A percentile compares a stretch with the other conserved stretches of the same genome.
Evolutionary conservation across 2,113 vertebrate species (phyloP).

Genomic region (Gorsachius goisagi): DNA sequence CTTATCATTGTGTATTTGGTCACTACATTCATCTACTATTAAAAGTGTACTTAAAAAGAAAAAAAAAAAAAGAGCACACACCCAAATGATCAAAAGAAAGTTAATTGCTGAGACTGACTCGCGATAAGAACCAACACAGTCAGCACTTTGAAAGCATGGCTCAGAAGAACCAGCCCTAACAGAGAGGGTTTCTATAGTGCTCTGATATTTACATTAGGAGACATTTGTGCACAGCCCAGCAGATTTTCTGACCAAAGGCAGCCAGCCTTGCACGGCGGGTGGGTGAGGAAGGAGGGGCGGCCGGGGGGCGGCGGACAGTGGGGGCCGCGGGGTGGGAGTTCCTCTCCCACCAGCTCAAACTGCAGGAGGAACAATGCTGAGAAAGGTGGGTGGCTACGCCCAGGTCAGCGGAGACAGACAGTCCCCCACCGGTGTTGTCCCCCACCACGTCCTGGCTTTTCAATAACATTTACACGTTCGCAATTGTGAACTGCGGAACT

Average conservation of each 20-base stretch:
- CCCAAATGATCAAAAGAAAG: constrained; percentile 33
- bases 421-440: not conserved
- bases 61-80: not conserved
- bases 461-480: not conserved
- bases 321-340: constrained; percentile 30
- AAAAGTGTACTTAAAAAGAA: not conserved
- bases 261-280: not conserved
- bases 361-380: constrained; percentile 69
- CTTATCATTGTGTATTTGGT: not conserved
- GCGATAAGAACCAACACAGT: constrained; percentile 55
- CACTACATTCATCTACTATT: not conserved
- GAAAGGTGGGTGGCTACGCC: constrained; percentile 49
- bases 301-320: not conserved
- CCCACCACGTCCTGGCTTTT: not conserved
- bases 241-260: constrained; percentile 50
- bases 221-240: constrained; percentile 54
- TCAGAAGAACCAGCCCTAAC: not conserved
- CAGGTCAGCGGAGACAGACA: constrained; percentile 30
- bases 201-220: constrained; percentile 47
- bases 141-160: constrained; percentile 24
- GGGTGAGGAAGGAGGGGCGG: constrained; percentile 60
- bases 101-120: constrained; percentile 39
- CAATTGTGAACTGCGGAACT: not conserved
- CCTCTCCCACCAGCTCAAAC: constrained; percentile 43
- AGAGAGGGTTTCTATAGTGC: not conserved